phyloP scores from a whole-genome alignment of 35 echinoderm and acorn worm genomes.

The Ophiothrix spiculata region DNA sequence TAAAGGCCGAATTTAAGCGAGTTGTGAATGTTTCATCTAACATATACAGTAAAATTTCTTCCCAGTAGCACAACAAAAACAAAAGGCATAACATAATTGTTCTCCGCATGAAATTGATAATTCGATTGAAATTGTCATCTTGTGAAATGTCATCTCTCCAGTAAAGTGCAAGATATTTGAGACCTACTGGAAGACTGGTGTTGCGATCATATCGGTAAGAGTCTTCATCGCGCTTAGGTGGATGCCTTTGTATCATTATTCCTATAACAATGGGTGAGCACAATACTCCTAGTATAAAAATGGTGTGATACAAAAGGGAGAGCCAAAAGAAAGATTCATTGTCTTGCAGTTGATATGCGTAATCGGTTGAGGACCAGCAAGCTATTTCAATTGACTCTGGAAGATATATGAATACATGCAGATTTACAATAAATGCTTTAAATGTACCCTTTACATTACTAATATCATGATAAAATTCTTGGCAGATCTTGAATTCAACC shows the following conservation, averaged over 20 bases:
- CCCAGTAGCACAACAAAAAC: background rate
- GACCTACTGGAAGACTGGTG: background rate
- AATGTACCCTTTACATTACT: background rate
- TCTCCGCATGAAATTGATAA: background rate
- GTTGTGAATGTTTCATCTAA: background rate
- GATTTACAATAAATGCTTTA: background rate
- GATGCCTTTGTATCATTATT: background rate
- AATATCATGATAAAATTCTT: background rate
- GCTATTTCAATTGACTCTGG: background rate
- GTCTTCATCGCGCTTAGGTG: background rate
- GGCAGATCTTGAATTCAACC: background rate
- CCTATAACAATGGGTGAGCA: background rate
- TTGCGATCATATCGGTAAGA: background rate
- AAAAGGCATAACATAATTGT: background rate
- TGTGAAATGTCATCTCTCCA: background rate
- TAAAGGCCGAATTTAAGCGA: background rate
- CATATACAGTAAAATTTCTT: background rate
- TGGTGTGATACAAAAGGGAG: background rate
- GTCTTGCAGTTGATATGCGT: background rate
- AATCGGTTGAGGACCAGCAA: background rate
- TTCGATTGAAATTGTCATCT: background rate
- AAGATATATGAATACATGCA: background rate
- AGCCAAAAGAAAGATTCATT: slow-evolving; percentile 1
- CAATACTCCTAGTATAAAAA: background rate
- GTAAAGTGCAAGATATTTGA: background rate